phyloP scores from a whole-genome alignment of 2,113 vertebrate species.

The Corydoras sp. region DNA sequence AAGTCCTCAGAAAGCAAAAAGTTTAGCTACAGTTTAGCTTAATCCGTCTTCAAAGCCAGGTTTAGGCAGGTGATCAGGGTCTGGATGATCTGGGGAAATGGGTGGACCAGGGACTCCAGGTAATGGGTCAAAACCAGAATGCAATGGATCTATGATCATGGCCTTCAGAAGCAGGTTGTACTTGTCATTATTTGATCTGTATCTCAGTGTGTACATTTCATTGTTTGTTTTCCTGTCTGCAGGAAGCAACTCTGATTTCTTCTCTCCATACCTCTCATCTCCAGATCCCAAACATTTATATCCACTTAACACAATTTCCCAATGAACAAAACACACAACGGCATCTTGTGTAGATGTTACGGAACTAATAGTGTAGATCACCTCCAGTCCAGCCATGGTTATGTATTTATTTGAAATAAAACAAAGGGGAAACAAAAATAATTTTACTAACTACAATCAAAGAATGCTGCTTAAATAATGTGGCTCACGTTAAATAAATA shows the following conservation, averaged over 20 bases:
- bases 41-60: conserved; percentile 93
- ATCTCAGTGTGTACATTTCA: conserved; percentile 83
- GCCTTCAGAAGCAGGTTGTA: conserved; percentile 77
- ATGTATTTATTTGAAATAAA: conserved; percentile 32
- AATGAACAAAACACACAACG: conserved; percentile 81
- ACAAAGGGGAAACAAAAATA: conserved; percentile 24
- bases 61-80: conserved; percentile 88
- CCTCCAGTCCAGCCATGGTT: conserved; percentile 76
- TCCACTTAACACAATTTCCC: conserved; percentile 77
- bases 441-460: too few relatives aligned
- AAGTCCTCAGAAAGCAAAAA: background rate
- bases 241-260: conserved; percentile 81
- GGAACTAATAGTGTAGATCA: conserved; percentile 58
- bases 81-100: conserved; percentile 89
- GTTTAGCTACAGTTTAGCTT: conserved; percentile 66
- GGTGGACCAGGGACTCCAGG: conserved; percentile 86
- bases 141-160: conserved; percentile 88
- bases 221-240: conserved; percentile 76
- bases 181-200: conserved; percentile 60
- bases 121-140: conserved; percentile 74
- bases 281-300: conserved; percentile 65
- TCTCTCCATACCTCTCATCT: conserved; percentile 62
- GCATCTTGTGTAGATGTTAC: conserved; percentile 72
- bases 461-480: too few relatives aligned
- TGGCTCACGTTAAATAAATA: too few relatives aligned